Conservation (phyloP, 1,140 invertebrate genomes). For the Charaxes varanes region DNA sequence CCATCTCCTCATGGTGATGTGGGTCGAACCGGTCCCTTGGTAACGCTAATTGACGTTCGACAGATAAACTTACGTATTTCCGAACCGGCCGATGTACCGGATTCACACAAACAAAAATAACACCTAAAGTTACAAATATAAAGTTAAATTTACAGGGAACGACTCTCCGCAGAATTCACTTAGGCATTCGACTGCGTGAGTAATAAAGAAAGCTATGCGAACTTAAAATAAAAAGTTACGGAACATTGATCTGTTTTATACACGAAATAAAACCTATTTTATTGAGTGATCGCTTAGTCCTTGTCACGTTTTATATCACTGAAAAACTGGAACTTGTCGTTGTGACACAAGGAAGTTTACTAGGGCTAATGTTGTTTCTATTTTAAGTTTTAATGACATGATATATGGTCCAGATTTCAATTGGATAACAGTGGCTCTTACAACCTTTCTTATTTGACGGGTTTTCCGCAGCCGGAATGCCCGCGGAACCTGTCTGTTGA, state of each 20-base stretch:
- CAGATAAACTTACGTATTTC: slow-evolving; percentile 31
- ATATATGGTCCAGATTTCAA: slow-evolving; percentile 34
- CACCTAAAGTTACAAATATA: slow-evolving; percentile 11
- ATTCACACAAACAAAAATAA: slow-evolving; percentile 12
- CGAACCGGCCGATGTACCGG: slow-evolving; percentile 17
- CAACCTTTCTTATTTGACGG: slow-evolving; percentile 22
- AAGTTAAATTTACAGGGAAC: slow-evolving; percentile 17
- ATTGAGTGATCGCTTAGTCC: slow-evolving; percentile 54
- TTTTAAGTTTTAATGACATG: slow-evolving; percentile 36
- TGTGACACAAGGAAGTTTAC: slow-evolving; percentile 45
- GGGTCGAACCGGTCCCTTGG: slow-evolving; percentile 43
- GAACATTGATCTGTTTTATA: slow-evolving; percentile 58
- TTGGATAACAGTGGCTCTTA: slow-evolving; percentile 24
- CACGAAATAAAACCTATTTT: slow-evolving; percentile 62
- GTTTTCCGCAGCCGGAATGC: slow-evolving; percentile 47
- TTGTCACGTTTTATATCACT: slow-evolving; percentile 63
- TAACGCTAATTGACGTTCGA: slow-evolving; percentile 57
- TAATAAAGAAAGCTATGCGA: slow-evolving; percentile 47
- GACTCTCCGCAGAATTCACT: slow-evolving; percentile 38
- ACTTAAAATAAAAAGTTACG: slow-evolving; percentile 39
- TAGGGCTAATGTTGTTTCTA: slow-evolving; percentile 20
- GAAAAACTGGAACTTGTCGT: slow-evolving; percentile 44
- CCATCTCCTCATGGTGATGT: slow-evolving; percentile 33
- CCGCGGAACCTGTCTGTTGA: slow-evolving; percentile 56
- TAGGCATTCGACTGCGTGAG: slow-evolving; percentile 37